Conservation (phyloP, 2,113 vertebrate species). For the Antechinus flavipes region DNA sequence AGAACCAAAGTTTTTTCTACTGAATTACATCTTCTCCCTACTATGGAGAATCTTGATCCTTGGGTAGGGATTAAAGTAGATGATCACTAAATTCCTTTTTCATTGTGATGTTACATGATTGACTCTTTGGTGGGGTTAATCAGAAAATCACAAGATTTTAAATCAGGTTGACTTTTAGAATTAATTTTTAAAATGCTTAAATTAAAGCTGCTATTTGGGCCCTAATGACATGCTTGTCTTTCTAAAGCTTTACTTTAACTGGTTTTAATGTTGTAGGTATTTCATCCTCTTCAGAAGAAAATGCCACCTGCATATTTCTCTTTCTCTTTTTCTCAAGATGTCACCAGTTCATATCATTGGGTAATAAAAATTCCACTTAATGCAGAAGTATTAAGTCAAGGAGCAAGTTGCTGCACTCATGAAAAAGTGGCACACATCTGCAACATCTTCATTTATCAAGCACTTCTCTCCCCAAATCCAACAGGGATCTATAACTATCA, state of each 20-base stretch:
- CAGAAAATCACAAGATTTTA: background rate
- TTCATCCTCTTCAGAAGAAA: background rate
- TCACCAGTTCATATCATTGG: background rate
- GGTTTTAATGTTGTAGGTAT: background rate
- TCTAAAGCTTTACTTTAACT: background rate
- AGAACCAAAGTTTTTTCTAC: background rate
- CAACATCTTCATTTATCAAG: background rate
- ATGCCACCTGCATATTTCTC: background rate
- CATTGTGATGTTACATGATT: background rate
- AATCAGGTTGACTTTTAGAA: background rate
- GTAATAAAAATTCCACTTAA: background rate
- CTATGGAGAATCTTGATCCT: background rate
- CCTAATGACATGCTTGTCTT: background rate
- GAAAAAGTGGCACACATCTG: background rate
- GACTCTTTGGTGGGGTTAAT: background rate
- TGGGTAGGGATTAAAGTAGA: background rate
- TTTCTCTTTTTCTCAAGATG: background rate
- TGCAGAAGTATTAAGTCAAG: background rate
- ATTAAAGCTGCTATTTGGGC: background rate
- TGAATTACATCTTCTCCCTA: background rate
- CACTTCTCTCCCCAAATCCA: constrained; percentile 4
- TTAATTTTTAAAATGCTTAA: background rate
- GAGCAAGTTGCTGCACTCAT: background rate
- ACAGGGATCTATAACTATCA: background rate
- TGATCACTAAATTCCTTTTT: background rate